Conservation (phyloP, 2,113 vertebrate species). For the Xenopus tropicalis region UCB_Xtro_10.0 CM004443.2:194877501-194878000, state of each 20-base stretch:
- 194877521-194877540: no score
- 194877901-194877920: no score
- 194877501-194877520: no score
- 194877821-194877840: not conserved
- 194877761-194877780: constrained; percentile 19
- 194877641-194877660: not conserved
- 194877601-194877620: not conserved
- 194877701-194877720: not conserved
- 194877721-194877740: constrained; percentile 12
- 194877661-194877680: constrained; percentile 15
- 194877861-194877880: not conserved
- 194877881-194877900: not conserved
- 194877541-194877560: not conserved
- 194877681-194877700: no score
- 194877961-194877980: no score
- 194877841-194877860: not conserved
- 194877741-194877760: constrained; percentile 5
- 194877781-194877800: constrained; percentile 22
- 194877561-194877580: not conserved
- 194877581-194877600: not conserved
- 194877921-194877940: no score
- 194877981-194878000: no score
- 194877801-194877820: not conserved
- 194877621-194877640: no score
- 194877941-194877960: no score